Evolutionary conservation across 2,888 invertebrate species (phyloP).

Genomic region (Macrosoma leucophasiata): DNA sequence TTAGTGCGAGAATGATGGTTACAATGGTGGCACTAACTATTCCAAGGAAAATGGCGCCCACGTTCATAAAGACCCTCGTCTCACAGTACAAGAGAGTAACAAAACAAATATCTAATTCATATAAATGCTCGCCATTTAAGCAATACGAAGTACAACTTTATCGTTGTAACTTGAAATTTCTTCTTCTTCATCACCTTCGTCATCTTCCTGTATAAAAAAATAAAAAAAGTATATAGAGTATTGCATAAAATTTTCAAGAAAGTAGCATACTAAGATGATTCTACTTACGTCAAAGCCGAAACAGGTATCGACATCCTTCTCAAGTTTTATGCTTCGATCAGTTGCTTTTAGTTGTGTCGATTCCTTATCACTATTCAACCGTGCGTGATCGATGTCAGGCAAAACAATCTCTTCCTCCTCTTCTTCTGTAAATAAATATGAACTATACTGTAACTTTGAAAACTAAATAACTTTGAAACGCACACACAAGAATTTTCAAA

Average conservation of each 20-base stretch:
- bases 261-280: not conserved
- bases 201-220: constrained; percentile 28
- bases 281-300: constrained; percentile 87
- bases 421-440: constrained; percentile 28
- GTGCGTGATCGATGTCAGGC: too few species aligned
- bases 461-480: too few species aligned
- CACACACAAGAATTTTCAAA: too few species aligned
- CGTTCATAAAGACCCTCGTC: too few species aligned
- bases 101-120: constrained; percentile 11
- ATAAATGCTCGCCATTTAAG: constrained; percentile 24
- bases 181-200: constrained; percentile 31
- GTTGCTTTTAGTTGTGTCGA: too few species aligned
- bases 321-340: constrained; percentile 53
- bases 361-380: too few species aligned
- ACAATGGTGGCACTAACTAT: too few species aligned
- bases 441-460: too few species aligned
- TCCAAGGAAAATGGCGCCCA: too few species aligned
- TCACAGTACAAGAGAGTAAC: too few species aligned
- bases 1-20: too few species aligned
- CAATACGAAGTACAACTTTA: constrained; percentile 37
- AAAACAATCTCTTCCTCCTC: constrained; percentile 51
- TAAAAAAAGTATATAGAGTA: not conserved
- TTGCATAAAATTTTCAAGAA: not conserved
- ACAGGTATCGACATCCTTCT: constrained; percentile 85
- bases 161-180: constrained; percentile 34